These are phyloP conservation scores for Drosophila imparisetae DNA, from an alignment of 2,888 invertebrate genomes.

Conservation along the genomic window DNA sequence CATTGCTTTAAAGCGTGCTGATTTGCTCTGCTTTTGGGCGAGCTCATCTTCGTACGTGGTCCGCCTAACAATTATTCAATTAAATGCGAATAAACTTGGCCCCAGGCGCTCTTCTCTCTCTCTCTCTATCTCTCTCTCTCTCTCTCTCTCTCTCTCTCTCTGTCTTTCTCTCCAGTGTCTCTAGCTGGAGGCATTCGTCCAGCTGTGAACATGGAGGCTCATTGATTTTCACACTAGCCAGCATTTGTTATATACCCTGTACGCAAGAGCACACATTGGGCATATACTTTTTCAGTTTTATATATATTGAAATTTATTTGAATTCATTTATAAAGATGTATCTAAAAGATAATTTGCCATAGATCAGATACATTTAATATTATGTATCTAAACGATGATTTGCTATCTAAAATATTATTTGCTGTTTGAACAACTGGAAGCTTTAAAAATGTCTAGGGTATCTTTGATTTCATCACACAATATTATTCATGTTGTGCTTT, in stretches of 20 bases:
- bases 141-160: background rate
- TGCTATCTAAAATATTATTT: background rate
- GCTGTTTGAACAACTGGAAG: background rate
- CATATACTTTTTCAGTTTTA: background rate
- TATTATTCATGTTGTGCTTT: background rate
- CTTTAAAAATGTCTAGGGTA: conserved; percentile 9
- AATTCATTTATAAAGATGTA: background rate
- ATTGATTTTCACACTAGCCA: conserved; percentile 74
- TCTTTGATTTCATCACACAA: background rate
- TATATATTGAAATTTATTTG: background rate
- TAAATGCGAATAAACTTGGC: conserved; percentile 83
- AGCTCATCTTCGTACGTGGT: conserved; percentile 73
- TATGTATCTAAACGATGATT: background rate
- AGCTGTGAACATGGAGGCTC: conserved; percentile 49
- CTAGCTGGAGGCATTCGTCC: conserved; percentile 24
- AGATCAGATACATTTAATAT: background rate
- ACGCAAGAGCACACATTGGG: background rate
- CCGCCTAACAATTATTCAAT: conserved; percentile 84
- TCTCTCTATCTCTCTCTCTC: background rate
- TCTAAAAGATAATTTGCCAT: background rate
- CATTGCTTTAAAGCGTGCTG: conserved; percentile 31
- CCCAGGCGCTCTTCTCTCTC: conserved; percentile 35
- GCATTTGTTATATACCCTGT: conserved; percentile 52
- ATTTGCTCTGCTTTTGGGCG: conserved; percentile 33
- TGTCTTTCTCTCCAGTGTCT: conserved; percentile 11